These are phyloP conservation scores for Strongylocentrotus purpuratus DNA, from an alignment of 35 echinoderm and acorn worm genomes.

Conservation along the genomic window DNA sequence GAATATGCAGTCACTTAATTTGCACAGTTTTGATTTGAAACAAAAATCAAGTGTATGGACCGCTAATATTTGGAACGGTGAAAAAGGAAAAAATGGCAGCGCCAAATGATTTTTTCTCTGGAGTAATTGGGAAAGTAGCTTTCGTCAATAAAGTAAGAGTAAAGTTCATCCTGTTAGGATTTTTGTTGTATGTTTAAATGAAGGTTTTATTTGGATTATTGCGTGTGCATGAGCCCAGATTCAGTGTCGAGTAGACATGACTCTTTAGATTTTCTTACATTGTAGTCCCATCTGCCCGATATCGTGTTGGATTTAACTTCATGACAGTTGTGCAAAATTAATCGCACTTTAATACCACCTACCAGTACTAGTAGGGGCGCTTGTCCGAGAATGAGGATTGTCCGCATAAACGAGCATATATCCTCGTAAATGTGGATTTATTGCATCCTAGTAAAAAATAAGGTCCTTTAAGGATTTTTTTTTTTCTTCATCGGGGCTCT, in stretches of 20 bases:
- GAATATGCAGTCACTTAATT: too few relatives aligned
- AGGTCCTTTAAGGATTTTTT: too few relatives aligned
- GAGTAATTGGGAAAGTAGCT: neutral
- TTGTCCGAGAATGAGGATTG: too few relatives aligned
- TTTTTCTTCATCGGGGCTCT: too few relatives aligned
- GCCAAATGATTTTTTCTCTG: conserved; percentile 11
- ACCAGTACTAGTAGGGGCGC: too few relatives aligned
- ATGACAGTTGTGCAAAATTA: too few relatives aligned
- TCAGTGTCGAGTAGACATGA: neutral
- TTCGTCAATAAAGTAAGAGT: conserved; percentile 36
- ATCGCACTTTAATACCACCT: too few relatives aligned
- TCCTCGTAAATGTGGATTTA: too few relatives aligned
- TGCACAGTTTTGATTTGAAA: too few relatives aligned
- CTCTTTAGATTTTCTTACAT: neutral
- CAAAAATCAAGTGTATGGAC: neutral
- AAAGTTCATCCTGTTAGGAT: neutral
- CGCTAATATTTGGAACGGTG: neutral
- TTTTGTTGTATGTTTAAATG: neutral
- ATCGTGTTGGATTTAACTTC: too few relatives aligned
- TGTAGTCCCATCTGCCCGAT: neutral
- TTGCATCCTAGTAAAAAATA: too few relatives aligned
- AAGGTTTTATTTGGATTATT: neutral
- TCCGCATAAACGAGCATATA: too few relatives aligned
- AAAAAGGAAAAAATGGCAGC: neutral
- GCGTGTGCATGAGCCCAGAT: neutral